phyloP scores from a whole-genome alignment of 1,140 invertebrate genomes.

The Lineus longissimus region DNA sequence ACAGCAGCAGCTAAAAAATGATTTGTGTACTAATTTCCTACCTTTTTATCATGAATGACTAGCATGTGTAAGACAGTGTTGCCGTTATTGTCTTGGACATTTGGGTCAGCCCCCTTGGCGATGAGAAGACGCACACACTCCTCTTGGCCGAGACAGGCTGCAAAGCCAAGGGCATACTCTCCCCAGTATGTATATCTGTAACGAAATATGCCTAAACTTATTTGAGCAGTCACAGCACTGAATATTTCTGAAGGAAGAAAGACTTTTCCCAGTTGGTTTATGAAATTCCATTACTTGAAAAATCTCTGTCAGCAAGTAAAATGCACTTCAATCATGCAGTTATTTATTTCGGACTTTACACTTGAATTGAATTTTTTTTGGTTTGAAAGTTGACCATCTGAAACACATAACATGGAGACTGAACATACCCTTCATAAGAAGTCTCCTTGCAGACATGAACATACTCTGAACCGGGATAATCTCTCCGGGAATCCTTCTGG shows the following conservation, averaged over 20 bases:
- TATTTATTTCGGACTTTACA: no score
- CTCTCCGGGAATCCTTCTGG: conserved; percentile 83
- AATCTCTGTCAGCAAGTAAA: no score
- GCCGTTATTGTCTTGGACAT: conserved; percentile 94
- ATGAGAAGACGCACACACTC: conserved; percentile 93
- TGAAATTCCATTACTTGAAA: no score
- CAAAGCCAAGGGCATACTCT: conserved; percentile 93
- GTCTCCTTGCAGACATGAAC: conserved; percentile 79
- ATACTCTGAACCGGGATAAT: conserved; percentile 88
- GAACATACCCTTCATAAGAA: conserved; percentile 78
- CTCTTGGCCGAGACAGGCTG: conserved; percentile 93
- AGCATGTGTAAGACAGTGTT: conserved; percentile 96
- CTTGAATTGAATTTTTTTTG: no score
- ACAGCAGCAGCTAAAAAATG: no score
- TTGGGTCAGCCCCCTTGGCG: conserved; percentile 81
- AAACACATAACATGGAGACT: not conserved
- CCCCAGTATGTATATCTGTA: conserved; percentile 94
- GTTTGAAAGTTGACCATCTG: not conserved
- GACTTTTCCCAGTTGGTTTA: not conserved
- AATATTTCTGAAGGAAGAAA: no score
- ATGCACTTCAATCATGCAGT: no score
- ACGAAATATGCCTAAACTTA: no score
- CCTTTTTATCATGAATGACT: conserved; percentile 92
- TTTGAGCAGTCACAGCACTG: no score
- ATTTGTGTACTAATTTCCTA: no score